phyloP scores from a whole-genome alignment of 1,140 invertebrate genomes.

The Calycopis cecrops region DNA sequence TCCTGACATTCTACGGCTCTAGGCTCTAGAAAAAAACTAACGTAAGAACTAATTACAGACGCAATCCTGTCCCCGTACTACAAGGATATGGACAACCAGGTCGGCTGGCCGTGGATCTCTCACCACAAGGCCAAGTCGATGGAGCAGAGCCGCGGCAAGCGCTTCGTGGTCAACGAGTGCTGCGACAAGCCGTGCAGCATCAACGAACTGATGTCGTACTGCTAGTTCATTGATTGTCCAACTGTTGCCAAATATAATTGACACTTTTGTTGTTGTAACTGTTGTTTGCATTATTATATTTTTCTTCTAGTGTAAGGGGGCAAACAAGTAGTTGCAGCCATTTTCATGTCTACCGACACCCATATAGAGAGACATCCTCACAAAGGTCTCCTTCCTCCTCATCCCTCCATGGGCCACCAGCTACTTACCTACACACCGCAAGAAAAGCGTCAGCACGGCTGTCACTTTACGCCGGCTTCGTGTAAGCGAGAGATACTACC shows the following conservation, averaged over 20 bases:
- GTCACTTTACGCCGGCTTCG: too few relatives aligned
- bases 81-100: constrained; percentile 32
- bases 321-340: too few relatives aligned
- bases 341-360: too few relatives aligned
- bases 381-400: too few relatives aligned
- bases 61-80: constrained; percentile 37
- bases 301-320: too few relatives aligned
- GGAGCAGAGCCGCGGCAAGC: constrained; percentile 37
- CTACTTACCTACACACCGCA: too few relatives aligned
- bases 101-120: constrained; percentile 38
- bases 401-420: too few relatives aligned
- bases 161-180: constrained; percentile 55
- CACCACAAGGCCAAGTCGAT: constrained; percentile 36
- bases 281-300: neutral
- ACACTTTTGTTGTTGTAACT: neutral
- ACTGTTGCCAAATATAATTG: neutral
- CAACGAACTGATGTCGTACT: constrained; percentile 48
- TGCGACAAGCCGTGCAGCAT: constrained; percentile 57
- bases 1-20: too few relatives aligned
- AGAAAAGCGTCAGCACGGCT: too few relatives aligned
- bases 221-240: constrained; percentile 21
- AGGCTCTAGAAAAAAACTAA: too few relatives aligned
- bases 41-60: constrained; percentile 26
- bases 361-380: too few relatives aligned
- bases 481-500: too few relatives aligned